Evolutionary conservation across 2,113 vertebrate species (phyloP), one percentile per base, ranked within the genome.

Genomic region (Micronycteris hirsuta): DNA sequence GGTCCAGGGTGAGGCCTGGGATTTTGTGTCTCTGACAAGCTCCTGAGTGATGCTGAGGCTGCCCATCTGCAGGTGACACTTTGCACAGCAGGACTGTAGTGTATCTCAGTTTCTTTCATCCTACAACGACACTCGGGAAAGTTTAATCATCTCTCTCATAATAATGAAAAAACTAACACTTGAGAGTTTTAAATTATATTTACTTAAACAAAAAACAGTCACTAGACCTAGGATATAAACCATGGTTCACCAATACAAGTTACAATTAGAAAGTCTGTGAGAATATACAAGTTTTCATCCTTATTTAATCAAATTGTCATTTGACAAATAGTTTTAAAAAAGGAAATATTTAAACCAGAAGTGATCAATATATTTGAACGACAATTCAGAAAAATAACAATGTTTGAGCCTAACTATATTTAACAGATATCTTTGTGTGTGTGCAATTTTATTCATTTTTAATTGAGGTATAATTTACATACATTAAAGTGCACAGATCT

Each of bases 381-480:
- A 90, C 67, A 80, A 63, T 76, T 83, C 15, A 94, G 49, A 31
- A 58, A 56, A 70, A 87, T 76, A 94, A 90, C 33, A 85, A 81
- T n/a, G 36, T 70, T 80, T 84, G 56, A 95, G 45, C 56, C 31
- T 80, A 83, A 68, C 63, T 81, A 49, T 87, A 87, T 93, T 74
- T 88, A 91, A 96, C 43, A 86, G 47, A 68, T 84, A 85, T 56
- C 49, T 82, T 22, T 92, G 65, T 86, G 47, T 91, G 54, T 91
- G 45, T 73, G 47, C 73, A 52, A 92, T 93, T 95, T 93, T 92
- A 95, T 93, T 92, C 94, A 93, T 90, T 95, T 77, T 96, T 71
- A 97, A 93, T 81, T 97, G 76, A 90, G 52, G 28, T 92, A 81
- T 92, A 96, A 96, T 95, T 96, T 94, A 87, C 65, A 96, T 87